Percentiles rank a stretch among this genome's conserved stretches.
Conservation (phyloP, 2,888 invertebrate species). For the Aleiodes alternator region DNA sequence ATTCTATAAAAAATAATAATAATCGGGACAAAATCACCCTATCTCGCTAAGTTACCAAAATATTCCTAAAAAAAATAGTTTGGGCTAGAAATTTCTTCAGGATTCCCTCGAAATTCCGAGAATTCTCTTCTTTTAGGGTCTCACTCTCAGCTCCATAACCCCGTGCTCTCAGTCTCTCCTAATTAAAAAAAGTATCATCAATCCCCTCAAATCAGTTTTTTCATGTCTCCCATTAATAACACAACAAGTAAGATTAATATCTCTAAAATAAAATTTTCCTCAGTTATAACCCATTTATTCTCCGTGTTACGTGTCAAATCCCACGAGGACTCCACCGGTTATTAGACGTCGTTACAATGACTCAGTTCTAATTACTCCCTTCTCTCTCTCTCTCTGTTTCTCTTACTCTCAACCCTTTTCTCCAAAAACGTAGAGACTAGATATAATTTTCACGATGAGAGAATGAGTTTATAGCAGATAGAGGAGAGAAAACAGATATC, state of each 20-base stretch:
- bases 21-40: no score
- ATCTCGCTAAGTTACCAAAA: no score
- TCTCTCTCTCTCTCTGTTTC: no score
- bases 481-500: slow-evolving; percentile 51
- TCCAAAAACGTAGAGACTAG: slow-evolving; percentile 29
- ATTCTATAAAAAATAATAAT: no score
- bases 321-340: slow-evolving; percentile 28
- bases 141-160: no score
- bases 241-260: slow-evolving; percentile 17
- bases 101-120: no score
- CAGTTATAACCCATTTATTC: neutral
- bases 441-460: slow-evolving; percentile 32
- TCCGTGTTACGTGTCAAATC: neutral
- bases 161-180: no score
- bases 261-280: neutral
- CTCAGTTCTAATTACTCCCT: slow-evolving; percentile 49
- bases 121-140: no score
- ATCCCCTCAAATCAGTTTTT: slow-evolving; percentile 57
- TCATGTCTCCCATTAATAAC: slow-evolving; percentile 40
- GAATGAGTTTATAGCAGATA: slow-evolving; percentile 32
- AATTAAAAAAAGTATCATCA: no score
- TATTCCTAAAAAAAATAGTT: no score
- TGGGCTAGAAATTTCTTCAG: no score
- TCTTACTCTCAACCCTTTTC: slow-evolving; percentile 45
- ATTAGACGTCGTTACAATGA: slow-evolving; percentile 48